Base-by-base conservation (phyloP, 2,113 vertebrate species). In the Bagarius yarrelli region DNA sequence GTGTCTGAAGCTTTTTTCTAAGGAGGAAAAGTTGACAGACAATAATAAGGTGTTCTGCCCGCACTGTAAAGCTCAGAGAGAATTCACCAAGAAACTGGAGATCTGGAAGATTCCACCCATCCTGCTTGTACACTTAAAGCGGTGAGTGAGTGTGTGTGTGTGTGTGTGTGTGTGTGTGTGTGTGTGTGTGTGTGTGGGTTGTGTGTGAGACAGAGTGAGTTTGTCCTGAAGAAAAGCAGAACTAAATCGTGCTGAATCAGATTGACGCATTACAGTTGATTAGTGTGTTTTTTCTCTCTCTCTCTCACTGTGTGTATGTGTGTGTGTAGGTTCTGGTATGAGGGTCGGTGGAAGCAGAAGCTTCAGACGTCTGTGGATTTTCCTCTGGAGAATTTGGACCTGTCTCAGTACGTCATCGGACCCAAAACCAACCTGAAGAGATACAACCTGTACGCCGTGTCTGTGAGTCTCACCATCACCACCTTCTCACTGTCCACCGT, bases 71-170 rank as follows among this genome's bases (percentile, higher is more conserved):
- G 93, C 95, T 63, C 95, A 94, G 85, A 93, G 96, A 85, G 98
- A 99, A 85, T 96, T 96, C 78, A 93, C 94, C 44, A 99, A 99
- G 94, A 99, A 98, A 86, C 94, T 99, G 91, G 97, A 99, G 91
- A 96, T 99, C 90, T 99, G 98, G 98, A 99, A 98, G 86, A 88
- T 99, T 36, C 98, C 98, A 0, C 98, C 96, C 15, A 96, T 99
- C 76, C 89, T 99, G 64, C 90, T 99, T 40, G 95, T 99, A 59
- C 98, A 99, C 89, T 89, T 99, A 83, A 99, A 99, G 92, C 91
- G 98, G 98, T 98, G 89, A 83, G 92, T 66, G 8, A 64, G 14
- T 40, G 1, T 25, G 5, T 71, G 56, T 21, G 12, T 78, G 1
- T 44, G 52, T 13, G 55, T 6, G 55, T 59, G 12, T 32, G 34